phyloP scores from a whole-genome alignment of 2,113 vertebrate genomes.

The Neomonachus schauinslandi region DNA sequence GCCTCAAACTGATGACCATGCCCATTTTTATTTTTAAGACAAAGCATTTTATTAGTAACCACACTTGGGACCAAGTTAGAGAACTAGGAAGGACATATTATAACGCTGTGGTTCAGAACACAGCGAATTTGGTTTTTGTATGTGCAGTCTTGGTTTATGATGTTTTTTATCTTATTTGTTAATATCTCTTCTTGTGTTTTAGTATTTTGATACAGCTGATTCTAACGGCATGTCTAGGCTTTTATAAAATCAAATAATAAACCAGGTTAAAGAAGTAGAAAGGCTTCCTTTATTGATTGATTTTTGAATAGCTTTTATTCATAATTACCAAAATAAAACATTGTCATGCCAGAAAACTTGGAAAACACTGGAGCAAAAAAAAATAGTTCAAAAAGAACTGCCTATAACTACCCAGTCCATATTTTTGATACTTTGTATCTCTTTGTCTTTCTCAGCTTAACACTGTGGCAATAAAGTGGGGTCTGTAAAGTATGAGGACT shows the following conservation, averaged over 20 bases:
- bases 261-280: background rate
- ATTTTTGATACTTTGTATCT: background rate
- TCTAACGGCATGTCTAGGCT: background rate
- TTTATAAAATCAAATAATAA: background rate
- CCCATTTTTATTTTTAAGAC: slow-evolving; percentile 48
- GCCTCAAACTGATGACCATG: background rate
- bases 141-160: background rate
- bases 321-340: background rate
- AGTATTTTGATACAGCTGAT: background rate
- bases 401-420: background rate
- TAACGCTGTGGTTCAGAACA: background rate
- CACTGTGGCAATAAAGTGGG: background rate
- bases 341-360: background rate
- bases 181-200: background rate
- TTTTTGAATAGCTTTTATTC: background rate
- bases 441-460: background rate
- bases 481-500: background rate
- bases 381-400: background rate
- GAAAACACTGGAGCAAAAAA: background rate
- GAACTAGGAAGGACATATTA: background rate
- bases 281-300: background rate
- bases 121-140: background rate
- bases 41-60: slow-evolving; percentile 17
- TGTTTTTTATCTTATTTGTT: slow-evolving; percentile 19
- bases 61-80: background rate